These are phyloP conservation scores for Protomyctophum bolini DNA, from an alignment of 2,113 vertebrate genomes.

Conservation along the genomic window DNA sequence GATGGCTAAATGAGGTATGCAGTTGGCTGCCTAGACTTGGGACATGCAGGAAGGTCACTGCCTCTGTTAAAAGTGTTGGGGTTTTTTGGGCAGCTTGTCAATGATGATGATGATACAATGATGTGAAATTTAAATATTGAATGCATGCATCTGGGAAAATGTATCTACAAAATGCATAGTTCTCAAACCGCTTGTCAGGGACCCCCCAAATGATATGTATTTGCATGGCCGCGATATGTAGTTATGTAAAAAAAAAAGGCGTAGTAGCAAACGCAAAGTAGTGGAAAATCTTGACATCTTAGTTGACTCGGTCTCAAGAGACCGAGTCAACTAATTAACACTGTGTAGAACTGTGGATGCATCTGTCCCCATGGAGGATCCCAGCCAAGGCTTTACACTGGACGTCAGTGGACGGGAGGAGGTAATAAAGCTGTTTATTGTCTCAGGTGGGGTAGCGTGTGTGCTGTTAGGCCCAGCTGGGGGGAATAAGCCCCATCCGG, in stretches of 20 bases:
- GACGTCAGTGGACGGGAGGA: constrained; percentile 67
- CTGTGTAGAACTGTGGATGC: background rate
- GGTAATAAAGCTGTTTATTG: constrained; percentile 74
- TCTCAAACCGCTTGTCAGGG: background rate
- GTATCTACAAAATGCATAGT: constrained; percentile 2
- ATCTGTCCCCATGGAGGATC: constrained; percentile 55
- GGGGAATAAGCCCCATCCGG: constrained; percentile 51
- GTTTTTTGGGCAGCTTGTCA: background rate
- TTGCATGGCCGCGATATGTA: background rate
- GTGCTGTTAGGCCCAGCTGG: constrained; percentile 66
- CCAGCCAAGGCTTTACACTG: constrained; percentile 48
- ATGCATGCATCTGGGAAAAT: background rate
- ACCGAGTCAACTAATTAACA: no score
- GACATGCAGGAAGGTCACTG: background rate
- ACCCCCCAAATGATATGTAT: background rate
- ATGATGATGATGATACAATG: constrained; percentile 5
- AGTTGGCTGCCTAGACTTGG: background rate
- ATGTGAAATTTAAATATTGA: background rate
- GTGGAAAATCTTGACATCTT: background rate
- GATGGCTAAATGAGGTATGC: background rate
- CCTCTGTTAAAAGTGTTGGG: background rate
- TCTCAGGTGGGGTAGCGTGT: constrained; percentile 70
- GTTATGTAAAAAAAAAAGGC: no score
- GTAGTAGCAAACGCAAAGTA: background rate
- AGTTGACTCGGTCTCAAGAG: no score